A percentile compares a stretch with the other conserved stretches of the same genome.
These are phyloP conservation scores for Drosophila hydei DNA, from an alignment of 1,140 invertebrate genomes.

Conservation along the genomic window DNA sequence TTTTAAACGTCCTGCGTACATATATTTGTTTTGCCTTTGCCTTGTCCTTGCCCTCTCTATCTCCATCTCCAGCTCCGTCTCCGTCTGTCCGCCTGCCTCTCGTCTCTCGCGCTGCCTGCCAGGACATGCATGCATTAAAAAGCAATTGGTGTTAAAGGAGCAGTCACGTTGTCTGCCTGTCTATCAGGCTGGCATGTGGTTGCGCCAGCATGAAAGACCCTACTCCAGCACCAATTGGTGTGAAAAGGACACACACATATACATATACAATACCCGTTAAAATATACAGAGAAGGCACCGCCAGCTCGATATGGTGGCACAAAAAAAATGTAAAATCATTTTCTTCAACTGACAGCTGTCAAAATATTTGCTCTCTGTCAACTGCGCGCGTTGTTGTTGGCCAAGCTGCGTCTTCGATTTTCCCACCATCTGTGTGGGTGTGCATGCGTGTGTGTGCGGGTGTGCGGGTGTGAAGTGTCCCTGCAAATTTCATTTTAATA, in stretches of 20 bases:
- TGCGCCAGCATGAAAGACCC: slow-evolving; percentile 28
- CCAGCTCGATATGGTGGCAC: slow-evolving; percentile 8
- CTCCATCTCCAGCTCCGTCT: background rate
- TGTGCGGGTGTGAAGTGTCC: slow-evolving; percentile 20
- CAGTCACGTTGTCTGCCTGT: slow-evolving; percentile 70
- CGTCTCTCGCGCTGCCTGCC: slow-evolving; percentile 10
- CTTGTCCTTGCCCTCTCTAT: background rate
- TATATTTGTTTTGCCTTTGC: slow-evolving; percentile 29
- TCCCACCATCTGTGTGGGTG: slow-evolving; percentile 12
- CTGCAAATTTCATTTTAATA: slow-evolving; percentile 75
- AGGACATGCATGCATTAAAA: slow-evolving; percentile 79
- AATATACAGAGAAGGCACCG: slow-evolving; percentile 29
- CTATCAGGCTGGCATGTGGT: slow-evolving; percentile 49
- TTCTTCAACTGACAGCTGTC: slow-evolving; percentile 81
- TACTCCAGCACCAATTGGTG: slow-evolving; percentile 26
- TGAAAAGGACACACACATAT: slow-evolving; percentile 27
- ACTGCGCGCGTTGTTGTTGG: slow-evolving; percentile 42
- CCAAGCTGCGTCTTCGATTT: slow-evolving; percentile 48
- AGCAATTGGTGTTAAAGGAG: slow-evolving; percentile 82
- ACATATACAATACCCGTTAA: slow-evolving; percentile 30
- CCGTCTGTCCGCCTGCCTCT: background rate
- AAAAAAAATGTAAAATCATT: slow-evolving; percentile 78
- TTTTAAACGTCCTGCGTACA: slow-evolving; percentile 53
- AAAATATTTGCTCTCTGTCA: slow-evolving; percentile 79
- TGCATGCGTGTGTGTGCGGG: slow-evolving; percentile 8